A percentile compares a stretch with the other conserved stretches of the same genome.
phyloP scores from a whole-genome alignment of 2,113 vertebrate genomes.

The Callospermophilus lateralis region DNA sequence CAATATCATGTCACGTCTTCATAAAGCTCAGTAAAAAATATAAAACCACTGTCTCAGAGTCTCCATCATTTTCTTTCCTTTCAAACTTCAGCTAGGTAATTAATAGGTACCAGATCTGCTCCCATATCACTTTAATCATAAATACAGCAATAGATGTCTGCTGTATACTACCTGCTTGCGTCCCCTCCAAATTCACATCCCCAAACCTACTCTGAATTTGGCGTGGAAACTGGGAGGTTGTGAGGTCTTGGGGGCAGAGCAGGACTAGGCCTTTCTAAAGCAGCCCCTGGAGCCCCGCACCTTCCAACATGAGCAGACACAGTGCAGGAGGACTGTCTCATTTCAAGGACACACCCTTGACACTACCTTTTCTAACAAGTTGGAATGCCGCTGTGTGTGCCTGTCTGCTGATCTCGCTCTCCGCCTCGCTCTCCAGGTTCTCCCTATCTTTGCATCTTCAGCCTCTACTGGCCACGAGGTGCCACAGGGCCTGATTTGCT shows the following conservation, averaged over 20 bases:
- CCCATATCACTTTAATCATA: neutral
- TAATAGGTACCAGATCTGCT: neutral
- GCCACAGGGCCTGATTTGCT: neutral
- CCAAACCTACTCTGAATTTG: neutral
- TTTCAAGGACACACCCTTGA: neutral
- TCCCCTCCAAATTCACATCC: no score
- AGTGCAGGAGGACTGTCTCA: neutral
- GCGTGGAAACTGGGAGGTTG: accelerated
- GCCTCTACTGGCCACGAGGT: neutral
- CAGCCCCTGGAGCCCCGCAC: neutral
- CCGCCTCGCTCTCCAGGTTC: neutral
- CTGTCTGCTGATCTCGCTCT: neutral
- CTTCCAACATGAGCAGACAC: neutral
- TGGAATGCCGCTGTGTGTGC: neutral
- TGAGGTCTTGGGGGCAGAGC: neutral
- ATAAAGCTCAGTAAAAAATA: neutral
- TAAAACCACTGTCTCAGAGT: neutral
- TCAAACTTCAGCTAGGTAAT: neutral
- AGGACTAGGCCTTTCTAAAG: neutral
- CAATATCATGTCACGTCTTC: neutral
- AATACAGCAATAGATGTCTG: neutral
- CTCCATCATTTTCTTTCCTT: neutral
- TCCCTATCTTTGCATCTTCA: neutral
- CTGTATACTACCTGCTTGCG: neutral
- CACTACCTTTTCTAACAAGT: neutral